Evolutionary conservation across 2,113 vertebrate genomes (phyloP).

Genomic region (Dicentrarchus labrax): DNA sequence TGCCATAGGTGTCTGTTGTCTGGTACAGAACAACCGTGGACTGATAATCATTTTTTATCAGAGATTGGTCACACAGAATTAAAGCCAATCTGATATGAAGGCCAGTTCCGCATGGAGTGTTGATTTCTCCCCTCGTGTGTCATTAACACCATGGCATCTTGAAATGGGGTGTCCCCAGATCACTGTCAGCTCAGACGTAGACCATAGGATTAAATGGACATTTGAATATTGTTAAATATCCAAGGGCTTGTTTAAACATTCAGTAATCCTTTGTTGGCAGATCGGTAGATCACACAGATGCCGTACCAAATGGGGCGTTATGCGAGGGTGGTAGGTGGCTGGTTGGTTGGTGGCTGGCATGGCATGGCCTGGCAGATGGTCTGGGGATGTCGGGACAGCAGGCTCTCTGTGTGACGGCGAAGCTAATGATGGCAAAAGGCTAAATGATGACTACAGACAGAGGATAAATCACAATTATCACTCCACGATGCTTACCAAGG

Average conservation of each 20-base stretch:
- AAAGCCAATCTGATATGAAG: conserved; percentile 55
- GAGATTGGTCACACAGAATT: conserved; percentile 47
- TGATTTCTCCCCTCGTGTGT: conserved; percentile 29
- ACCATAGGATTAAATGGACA: conserved; percentile 36
- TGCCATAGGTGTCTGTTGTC: conserved; percentile 32
- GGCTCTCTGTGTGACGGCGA: conserved; percentile 60
- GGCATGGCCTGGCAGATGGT: conserved; percentile 72
- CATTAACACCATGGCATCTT: conserved; percentile 46
- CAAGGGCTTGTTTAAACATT: conserved; percentile 66
- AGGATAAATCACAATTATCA: conserved; percentile 60
- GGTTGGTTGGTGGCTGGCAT: conserved; percentile 62
- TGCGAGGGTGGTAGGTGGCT: conserved; percentile 53
- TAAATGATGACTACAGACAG: conserved; percentile 64
- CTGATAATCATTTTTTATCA: conserved; percentile 64
- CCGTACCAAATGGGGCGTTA: conserved; percentile 64
- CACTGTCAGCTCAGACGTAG: conserved; percentile 36
- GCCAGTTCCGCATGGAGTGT: neutral
- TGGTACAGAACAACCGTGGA: conserved; percentile 12
- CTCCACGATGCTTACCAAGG: conserved; percentile 38
- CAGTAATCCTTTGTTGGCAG: conserved; percentile 66
- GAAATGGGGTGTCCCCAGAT: conserved; percentile 33
- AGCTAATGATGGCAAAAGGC: conserved; percentile 76
- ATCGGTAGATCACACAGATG: conserved; percentile 65
- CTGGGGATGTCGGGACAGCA: conserved; percentile 67
- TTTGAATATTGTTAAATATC: conserved; percentile 59